Base-by-base conservation (phyloP, 2,113 vertebrate genomes). In the Chrysochloris asiatica region DNA sequence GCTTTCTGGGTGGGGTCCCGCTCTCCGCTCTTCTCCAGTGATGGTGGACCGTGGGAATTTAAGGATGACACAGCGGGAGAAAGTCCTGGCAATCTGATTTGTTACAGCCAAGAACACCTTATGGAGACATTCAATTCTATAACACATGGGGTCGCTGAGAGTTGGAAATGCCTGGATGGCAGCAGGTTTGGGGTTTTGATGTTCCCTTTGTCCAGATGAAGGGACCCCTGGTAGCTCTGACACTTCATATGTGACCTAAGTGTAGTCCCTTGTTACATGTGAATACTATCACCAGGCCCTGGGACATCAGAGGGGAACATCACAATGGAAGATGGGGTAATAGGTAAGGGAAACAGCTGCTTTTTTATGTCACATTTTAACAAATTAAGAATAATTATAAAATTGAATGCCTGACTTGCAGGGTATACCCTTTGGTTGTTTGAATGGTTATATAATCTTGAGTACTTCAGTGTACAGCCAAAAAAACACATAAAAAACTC, bases 351-450 rank as follows among this genome's bases (percentile, higher is more conserved):
- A 83, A 28, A 50, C 47, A 88, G 36, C 36, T 30, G 10, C 63
- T 83, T 19, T 83, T 56, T 67, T 21, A 24, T 69, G 48, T 61
- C 13, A 11, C 33, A 47, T 88, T 88, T 92, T 90, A 83, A 59
- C 48, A 79, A 75, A 73, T 72, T 52, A 45, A 92, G 86, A 67
- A 80, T n/a, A 83, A 83, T 78, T 67, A 17, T 52, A 89, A 88
- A 93, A 73, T 30, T 54, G 38, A 85, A 65, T 67, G 12, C 52
- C 61, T 24, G 0, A n/a, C n/a, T n/a, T n/a, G n/a, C n/a, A n/a
- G n/a, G n/a, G n/a, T n/a, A n/a, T n/a, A n/a, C n/a, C n/a, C n/a
- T n/a, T n/a, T n/a, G n/a, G n/a, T n/a, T n/a, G n/a, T n/a, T n/a
- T n/a, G n/a, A n/a, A n/a, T n/a, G n/a, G n/a, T n/a, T n/a, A n/a